Evolutionary conservation across 2,113 vertebrate species (phyloP).

Genomic region (Prunella fulvescens): DNA sequence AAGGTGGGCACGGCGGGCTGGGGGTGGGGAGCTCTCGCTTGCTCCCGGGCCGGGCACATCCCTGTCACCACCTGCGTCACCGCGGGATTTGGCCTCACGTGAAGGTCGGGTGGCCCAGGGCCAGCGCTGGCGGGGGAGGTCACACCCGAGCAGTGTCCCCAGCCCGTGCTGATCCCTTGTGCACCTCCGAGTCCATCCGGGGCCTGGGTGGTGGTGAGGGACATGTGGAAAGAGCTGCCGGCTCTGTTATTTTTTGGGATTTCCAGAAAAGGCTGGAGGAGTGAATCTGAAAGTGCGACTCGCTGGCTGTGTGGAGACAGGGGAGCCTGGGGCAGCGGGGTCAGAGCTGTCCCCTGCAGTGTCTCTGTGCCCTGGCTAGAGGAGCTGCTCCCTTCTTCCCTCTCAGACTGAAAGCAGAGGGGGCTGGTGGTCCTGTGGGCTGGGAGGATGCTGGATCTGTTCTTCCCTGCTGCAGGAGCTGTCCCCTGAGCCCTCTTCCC

Average conservation of each 20-base stretch:
- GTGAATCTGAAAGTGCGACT: not conserved
- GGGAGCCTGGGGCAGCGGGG: not conserved
- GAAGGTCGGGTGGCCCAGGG: not conserved
- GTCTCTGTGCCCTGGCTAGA: not conserved
- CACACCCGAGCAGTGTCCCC: not conserved
- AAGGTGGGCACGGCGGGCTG: accelerated
- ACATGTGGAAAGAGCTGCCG: not conserved
- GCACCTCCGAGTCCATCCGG: not conserved
- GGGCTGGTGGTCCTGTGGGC: not conserved
- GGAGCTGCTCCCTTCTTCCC: not conserved
- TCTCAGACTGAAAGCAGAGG: not conserved
- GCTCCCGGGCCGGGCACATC: not conserved
- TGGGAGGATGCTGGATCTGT: not conserved
- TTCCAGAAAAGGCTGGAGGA: conserved; percentile 6
- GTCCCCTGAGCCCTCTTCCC: not conserved
- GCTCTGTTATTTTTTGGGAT: conserved; percentile 15
- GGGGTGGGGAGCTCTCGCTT: not conserved
- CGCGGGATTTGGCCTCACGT: not conserved
- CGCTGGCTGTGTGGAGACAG: not conserved
- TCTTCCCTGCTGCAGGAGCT: not conserved
- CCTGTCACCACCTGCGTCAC: not conserved
- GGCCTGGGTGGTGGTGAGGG: not conserved
- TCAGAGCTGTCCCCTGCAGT: not conserved
- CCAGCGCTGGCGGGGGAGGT: not conserved
- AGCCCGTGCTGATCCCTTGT: not conserved